These are phyloP conservation scores for mouse (Mus musculus) DNA, from an alignment of 2,113 vertebrate genomes.

Conservation along the genomic window GRCm39 chr8:129973501-129974000, in stretches of 20 bases:
- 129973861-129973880: no score
- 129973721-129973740: not conserved
- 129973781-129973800: not conserved
- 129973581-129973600: slow-evolving; percentile 85
- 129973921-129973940: not conserved
- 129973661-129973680: not conserved
- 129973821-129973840: not conserved
- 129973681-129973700: no score
- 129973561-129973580: slow-evolving; percentile 84
- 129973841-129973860: not conserved
- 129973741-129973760: not conserved
- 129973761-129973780: not conserved
- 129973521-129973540: not conserved
- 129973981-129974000: not conserved
- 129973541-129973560: slow-evolving; percentile 78
- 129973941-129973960: not conserved
- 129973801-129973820: not conserved
- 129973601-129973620: slow-evolving; percentile 84
- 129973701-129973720: no score
- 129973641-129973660: slow-evolving; percentile 54
- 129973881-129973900: no score
- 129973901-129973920: no score
- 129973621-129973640: slow-evolving; percentile 78
- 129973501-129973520: slow-evolving; percentile 81
- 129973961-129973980: not conserved